Percentiles rank a stretch among this genome's conserved stretches.
Evolutionary conservation across 23 tunicate genomes (phyloP).

Genomic region (Halocynthia roretzi): DNA sequence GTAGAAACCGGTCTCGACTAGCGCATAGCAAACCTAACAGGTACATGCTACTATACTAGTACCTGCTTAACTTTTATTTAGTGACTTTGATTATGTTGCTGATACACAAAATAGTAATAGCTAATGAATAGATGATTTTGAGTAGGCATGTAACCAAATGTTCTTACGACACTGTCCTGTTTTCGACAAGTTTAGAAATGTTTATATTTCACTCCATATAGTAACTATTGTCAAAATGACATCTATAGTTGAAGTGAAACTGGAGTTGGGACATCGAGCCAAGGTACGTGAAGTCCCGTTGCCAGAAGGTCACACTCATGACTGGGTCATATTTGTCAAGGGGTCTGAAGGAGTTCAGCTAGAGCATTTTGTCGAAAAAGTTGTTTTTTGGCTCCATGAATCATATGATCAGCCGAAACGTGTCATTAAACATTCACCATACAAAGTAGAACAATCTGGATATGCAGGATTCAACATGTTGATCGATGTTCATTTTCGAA

Average conservation of each 20-base stretch:
- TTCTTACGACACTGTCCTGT: too few species aligned
- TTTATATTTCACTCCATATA: too few species aligned
- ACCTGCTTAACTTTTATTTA: too few species aligned
- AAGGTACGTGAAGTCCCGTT: slow-evolving; percentile 46
- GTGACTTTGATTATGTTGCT: too few species aligned
- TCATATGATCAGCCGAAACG: slow-evolving; percentile 59
- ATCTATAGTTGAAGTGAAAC: slow-evolving; percentile 19
- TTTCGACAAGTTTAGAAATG: too few species aligned
- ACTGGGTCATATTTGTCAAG: slow-evolving; percentile 80
- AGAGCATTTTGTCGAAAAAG: slow-evolving; percentile 84
- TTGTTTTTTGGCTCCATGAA: slow-evolving; percentile 86
- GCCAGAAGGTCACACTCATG: slow-evolving; percentile 72
- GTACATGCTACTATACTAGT: too few species aligned
- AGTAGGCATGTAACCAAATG: too few species aligned
- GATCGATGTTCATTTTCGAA: slow-evolving; percentile 75
- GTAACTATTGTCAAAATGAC: not conserved
- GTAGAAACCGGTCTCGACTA: too few species aligned
- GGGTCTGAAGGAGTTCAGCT: slow-evolving; percentile 65
- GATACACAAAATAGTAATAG: too few species aligned
- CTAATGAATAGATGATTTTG: too few species aligned
- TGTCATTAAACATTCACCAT: slow-evolving; percentile 75
- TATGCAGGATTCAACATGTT: slow-evolving; percentile 84
- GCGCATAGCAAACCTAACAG: too few species aligned
- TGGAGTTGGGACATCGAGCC: slow-evolving; percentile 78
- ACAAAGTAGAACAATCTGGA: slow-evolving; percentile 72